Evolutionary conservation across 2,113 vertebrate genomes (phyloP).

Genomic region (Notothenia coriiceps): DNA sequence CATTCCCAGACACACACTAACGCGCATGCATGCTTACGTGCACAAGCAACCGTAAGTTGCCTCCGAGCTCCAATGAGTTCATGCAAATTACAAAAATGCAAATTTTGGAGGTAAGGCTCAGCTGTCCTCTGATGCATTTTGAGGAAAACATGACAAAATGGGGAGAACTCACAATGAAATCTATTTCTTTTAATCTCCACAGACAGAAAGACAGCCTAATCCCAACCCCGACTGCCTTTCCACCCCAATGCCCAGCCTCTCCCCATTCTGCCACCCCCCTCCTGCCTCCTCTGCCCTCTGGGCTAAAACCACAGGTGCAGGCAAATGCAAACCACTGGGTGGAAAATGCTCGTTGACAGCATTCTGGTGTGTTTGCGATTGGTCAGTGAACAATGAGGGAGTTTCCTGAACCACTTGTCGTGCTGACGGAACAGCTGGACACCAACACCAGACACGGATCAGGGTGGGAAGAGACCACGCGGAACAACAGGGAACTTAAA

Average conservation of each 20-base stretch:
- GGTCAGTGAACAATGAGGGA: slow-evolving; percentile 80
- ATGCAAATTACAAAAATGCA: slow-evolving; percentile 78
- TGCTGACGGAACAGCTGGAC: slow-evolving; percentile 81
- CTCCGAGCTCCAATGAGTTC: slow-evolving; percentile 71
- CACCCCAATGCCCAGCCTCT: slow-evolving; percentile 59
- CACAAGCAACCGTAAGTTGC: slow-evolving; percentile 64
- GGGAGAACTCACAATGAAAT: slow-evolving; percentile 46
- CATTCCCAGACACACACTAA: slow-evolving; percentile 36
- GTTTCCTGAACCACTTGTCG: slow-evolving; percentile 80
- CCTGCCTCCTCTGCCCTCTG: slow-evolving; percentile 58
- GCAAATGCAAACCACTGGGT: slow-evolving; percentile 75
- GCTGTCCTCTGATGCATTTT: slow-evolving; percentile 66
- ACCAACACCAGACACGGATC: slow-evolving; percentile 64
- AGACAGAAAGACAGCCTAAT: slow-evolving; percentile 70
- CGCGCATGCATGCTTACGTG: slow-evolving; percentile 45
- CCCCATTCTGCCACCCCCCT: slow-evolving; percentile 42
- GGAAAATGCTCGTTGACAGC: slow-evolving; percentile 80
- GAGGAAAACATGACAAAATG: slow-evolving; percentile 61
- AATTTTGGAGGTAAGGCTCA: slow-evolving; percentile 58
- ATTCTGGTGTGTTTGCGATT: slow-evolving; percentile 74
- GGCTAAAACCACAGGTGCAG: slow-evolving; percentile 78
- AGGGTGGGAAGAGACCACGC: slow-evolving; percentile 67
- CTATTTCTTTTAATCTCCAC: slow-evolving; percentile 69
- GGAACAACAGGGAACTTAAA: slow-evolving; percentile 63
- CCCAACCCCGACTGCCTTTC: slow-evolving; percentile 69